Conservation (phyloP, 2,888 invertebrate genomes). For the Parthenolecanium corni region DNA sequence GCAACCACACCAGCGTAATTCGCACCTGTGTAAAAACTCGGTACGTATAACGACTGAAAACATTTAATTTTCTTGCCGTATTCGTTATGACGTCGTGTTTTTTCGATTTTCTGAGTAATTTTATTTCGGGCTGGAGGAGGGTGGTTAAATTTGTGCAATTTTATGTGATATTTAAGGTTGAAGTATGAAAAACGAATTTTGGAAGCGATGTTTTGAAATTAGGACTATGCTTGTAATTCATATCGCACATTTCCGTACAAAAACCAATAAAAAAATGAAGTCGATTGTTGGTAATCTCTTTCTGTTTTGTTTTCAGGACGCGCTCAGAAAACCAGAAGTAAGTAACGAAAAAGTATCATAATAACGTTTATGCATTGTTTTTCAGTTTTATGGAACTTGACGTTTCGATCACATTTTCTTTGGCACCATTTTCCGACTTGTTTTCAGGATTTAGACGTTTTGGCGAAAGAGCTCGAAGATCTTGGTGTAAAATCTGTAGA, state of each 20-base stretch:
- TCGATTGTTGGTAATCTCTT: no score
- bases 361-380: neutral
- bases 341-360: neutral
- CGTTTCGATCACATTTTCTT: neutral
- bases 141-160: neutral
- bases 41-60: conserved; percentile 40
- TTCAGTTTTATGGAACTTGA: conserved; percentile 29
- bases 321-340: conserved; percentile 84
- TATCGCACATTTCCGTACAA: no score
- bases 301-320: conserved; percentile 59
- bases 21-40: conserved; percentile 80
- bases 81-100: neutral
- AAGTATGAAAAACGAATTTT: no score
- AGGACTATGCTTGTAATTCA: no score
- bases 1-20: conserved; percentile 51
- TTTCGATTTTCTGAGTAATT: neutral
- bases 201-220: no score
- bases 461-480: conserved; percentile 92
- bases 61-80: neutral
- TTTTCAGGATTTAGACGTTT: conserved; percentile 80
- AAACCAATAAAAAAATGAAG: no score
- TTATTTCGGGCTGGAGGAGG: neutral
- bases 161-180: no score
- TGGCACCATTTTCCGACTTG: conserved; percentile 19
- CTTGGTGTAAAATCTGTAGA: conserved; percentile 66